Conservation (phyloP, 2,888 invertebrate genomes). For the Agrochola macilenta region DNA sequence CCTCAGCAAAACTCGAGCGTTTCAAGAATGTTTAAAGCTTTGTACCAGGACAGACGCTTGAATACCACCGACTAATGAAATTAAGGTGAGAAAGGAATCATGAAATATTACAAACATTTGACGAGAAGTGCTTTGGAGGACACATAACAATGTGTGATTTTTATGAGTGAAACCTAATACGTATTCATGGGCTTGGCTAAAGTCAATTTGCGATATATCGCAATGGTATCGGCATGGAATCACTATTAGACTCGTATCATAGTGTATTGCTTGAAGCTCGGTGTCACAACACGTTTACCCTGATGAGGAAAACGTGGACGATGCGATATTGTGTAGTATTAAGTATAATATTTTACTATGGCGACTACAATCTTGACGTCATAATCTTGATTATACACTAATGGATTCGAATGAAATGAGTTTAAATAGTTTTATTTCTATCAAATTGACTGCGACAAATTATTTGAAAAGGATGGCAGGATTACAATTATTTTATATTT, state of each 20-base stretch:
- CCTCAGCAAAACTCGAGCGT: constrained; percentile 71
- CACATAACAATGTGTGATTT: constrained; percentile 10
- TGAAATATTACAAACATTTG: constrained; percentile 47
- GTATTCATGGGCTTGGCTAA: constrained; percentile 13
- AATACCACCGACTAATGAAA: constrained; percentile 68
- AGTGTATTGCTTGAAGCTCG: constrained; percentile 22
- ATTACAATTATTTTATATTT: neutral
- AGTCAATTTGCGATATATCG: constrained; percentile 44
- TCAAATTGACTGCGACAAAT: neutral
- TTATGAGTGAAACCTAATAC: constrained; percentile 27
- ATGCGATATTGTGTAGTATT: constrained; percentile 12
- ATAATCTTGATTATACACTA: constrained; percentile 11
- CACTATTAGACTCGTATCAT: constrained; percentile 47
- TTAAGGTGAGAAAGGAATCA: constrained; percentile 61
- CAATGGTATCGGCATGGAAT: constrained; percentile 35
- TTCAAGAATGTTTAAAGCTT: constrained; percentile 71
- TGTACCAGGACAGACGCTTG: constrained; percentile 65
- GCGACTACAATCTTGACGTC: constrained; percentile 4
- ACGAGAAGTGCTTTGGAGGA: constrained; percentile 8
- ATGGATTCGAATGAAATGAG: neutral
- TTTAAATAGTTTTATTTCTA: neutral
- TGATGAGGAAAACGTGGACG: constrained; percentile 49
- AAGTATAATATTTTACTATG: constrained; percentile 8
- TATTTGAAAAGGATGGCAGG: neutral
- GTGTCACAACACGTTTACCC: constrained; percentile 28